These are phyloP conservation scores for Neria commutata DNA, from an alignment of 2,888 invertebrate genomes.

Conservation along the genomic window DNA sequence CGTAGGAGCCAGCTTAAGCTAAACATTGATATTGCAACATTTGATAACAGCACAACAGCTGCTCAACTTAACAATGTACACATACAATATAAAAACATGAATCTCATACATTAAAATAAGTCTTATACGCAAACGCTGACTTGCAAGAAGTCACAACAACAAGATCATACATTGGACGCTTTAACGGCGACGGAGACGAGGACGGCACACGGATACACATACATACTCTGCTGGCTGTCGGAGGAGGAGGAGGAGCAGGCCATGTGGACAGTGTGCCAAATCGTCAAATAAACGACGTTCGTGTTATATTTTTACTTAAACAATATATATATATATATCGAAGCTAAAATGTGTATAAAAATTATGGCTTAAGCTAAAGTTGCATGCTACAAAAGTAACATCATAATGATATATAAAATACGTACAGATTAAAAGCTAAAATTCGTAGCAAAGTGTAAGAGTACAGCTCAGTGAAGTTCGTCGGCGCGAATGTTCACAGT, in stretches of 20 bases:
- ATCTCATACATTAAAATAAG: neutral
- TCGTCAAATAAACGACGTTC: neutral
- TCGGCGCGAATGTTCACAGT: neutral
- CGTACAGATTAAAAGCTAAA: slow-evolving; percentile 5
- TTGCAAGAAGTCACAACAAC: neutral
- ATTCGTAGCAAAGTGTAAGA: neutral
- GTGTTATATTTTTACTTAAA: neutral
- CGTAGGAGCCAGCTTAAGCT: slow-evolving; percentile 35
- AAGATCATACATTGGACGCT: neutral
- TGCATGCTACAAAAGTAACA: neutral
- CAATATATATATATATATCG: neutral
- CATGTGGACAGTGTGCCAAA: neutral
- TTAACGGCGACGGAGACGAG: no score
- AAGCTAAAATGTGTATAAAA: neutral
- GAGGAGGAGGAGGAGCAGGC: slow-evolving; percentile 8
- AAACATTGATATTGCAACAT: neutral
- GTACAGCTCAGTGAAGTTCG: neutral
- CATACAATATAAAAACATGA: slow-evolving; percentile 8
- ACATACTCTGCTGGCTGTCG: no score
- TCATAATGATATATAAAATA: neutral
- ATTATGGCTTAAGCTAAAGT: slow-evolving; percentile 24
- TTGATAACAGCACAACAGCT: neutral
- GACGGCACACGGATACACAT: neutral
- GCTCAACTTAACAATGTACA: slow-evolving; percentile 11
- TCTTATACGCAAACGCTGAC: slow-evolving; percentile 7